Conservation (phyloP, 2,888 invertebrate genomes). For the Ectemnius cavifrons region DNA sequence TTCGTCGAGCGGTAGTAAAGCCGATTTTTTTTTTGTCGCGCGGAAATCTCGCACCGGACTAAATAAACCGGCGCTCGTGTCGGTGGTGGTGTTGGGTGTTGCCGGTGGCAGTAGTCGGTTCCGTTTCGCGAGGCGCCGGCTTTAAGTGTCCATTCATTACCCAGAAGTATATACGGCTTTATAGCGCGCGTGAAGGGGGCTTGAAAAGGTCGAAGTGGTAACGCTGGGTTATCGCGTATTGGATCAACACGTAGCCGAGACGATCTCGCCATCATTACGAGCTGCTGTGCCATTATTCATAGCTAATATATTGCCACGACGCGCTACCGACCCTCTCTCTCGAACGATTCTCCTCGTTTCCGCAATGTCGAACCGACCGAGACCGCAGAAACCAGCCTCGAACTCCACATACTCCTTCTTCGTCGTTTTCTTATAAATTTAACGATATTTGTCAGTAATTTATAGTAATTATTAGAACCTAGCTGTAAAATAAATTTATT, state of each 20-base stretch:
- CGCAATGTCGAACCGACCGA: too few relatives aligned
- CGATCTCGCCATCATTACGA: constrained; percentile 37
- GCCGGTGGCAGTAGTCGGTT: constrained; percentile 7
- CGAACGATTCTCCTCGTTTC: too few relatives aligned
- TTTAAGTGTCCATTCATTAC: constrained; percentile 45
- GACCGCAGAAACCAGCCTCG: too few relatives aligned
- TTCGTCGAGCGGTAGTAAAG: not conserved
- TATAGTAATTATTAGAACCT: too few relatives aligned
- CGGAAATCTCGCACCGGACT: not conserved
- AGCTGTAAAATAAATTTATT: too few relatives aligned
- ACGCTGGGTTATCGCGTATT: constrained; percentile 37
- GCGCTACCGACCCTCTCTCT: too few relatives aligned
- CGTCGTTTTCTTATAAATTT: too few relatives aligned
- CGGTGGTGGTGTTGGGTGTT: not conserved
- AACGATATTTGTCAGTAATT: too few relatives aligned
- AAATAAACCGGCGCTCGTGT: not conserved
- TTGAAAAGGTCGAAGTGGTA: constrained; percentile 34
- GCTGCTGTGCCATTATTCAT: constrained; percentile 25
- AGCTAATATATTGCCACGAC: not conserved
- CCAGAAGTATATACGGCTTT: constrained; percentile 36
- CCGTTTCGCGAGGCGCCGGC: constrained; percentile 21
- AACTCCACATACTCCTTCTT: too few relatives aligned
- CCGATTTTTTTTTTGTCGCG: not conserved
- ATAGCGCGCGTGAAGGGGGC: constrained; percentile 32
- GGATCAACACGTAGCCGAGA: constrained; percentile 39